Conservation (phyloP, 2,113 vertebrate genomes). For the Neodon shergylaensis region DNA sequence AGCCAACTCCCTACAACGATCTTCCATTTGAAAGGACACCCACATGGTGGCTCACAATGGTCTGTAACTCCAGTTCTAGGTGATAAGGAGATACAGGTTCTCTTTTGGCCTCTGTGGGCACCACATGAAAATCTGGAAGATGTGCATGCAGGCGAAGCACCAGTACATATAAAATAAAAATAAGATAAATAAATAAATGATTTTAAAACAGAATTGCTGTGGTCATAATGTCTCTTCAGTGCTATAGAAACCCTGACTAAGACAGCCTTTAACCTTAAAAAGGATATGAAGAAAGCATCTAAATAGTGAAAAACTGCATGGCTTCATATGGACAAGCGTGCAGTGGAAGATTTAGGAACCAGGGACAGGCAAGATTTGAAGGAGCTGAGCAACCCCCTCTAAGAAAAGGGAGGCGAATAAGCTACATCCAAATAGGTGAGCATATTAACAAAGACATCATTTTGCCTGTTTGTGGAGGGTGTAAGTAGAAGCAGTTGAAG, state of each 20-base stretch:
- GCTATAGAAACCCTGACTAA: not conserved
- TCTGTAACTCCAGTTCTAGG: no score
- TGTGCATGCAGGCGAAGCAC: no score
- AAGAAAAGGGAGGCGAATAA: not conserved
- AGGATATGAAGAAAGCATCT: not conserved
- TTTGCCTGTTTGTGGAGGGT: not conserved
- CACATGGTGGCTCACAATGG: no score
- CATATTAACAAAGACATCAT: not conserved
- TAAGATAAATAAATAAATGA: no score
- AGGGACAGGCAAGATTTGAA: not conserved
- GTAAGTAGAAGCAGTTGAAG: not conserved
- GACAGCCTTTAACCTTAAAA: not conserved
- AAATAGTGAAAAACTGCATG: not conserved
- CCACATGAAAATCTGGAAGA: no score
- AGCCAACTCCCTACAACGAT: no score
- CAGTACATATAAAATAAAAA: no score
- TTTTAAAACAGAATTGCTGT: no score
- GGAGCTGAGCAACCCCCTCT: not conserved
- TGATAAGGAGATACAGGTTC: no score
- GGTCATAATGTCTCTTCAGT: not conserved
- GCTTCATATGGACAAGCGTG: not conserved
- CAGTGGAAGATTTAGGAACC: not conserved
- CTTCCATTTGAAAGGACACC: no score
- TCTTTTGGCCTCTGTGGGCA: no score
- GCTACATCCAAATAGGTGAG: not conserved